Conservation (phyloP, 2,888 invertebrate species). For the Caenorhabditis sp. region DNA sequence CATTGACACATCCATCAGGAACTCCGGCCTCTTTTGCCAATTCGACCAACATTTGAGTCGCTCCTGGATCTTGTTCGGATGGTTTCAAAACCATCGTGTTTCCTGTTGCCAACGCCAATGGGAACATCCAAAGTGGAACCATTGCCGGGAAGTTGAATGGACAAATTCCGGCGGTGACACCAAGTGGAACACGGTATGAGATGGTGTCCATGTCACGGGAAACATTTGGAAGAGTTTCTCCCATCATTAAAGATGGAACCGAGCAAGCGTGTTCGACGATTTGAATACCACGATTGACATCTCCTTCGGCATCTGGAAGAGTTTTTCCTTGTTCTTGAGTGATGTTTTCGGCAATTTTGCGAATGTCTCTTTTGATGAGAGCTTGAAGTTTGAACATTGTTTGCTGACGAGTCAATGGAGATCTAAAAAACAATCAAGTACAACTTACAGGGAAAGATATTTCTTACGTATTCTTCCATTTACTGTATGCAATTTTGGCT, state of each 20-base stretch:
- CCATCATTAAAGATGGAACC: constrained; percentile 88
- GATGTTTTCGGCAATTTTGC: constrained; percentile 87
- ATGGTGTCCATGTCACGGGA: constrained; percentile 95
- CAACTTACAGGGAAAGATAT: background rate
- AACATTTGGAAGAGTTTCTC: constrained; percentile 82
- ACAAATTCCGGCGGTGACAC: constrained; percentile 81
- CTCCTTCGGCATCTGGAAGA: constrained; percentile 93
- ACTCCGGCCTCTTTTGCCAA: constrained; percentile 86
- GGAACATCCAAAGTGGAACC: constrained; percentile 93
- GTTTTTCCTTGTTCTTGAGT: constrained; percentile 98
- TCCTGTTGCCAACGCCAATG: constrained; percentile 82
- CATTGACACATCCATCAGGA: constrained; percentile 93
- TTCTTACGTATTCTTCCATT: constrained; percentile 83
- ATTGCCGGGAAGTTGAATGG: constrained; percentile 81
- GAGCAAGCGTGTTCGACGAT: constrained; percentile 96
- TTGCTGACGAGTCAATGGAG: constrained; percentile 90
- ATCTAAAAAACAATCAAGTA: constrained; percentile 71
- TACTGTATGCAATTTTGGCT: constrained; percentile 81
- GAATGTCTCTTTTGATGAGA: constrained; percentile 85
- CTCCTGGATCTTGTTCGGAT: constrained; percentile 96
- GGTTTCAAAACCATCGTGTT: constrained; percentile 94
- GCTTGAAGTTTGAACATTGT: constrained; percentile 87
- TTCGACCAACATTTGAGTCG: constrained; percentile 91
- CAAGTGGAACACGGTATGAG: constrained; percentile 88
- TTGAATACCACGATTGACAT: constrained; percentile 91